Evolutionary conservation across 2,113 vertebrate species (phyloP), one percentile per base, ranked within the genome.

Genomic region (Azemiops feae): DNA sequence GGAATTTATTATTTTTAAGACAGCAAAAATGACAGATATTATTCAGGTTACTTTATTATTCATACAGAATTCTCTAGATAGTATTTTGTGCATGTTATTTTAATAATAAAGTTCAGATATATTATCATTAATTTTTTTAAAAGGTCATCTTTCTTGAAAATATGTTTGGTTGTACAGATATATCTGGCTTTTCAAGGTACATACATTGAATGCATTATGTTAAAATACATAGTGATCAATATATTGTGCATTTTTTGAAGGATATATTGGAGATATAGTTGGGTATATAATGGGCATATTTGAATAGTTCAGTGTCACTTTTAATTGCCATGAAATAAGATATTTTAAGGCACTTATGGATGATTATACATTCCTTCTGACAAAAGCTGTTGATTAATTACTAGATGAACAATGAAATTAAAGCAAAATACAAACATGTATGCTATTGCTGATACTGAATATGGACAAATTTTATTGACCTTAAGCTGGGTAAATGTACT

Each of bases 191-290:
- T 93, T 53, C 91, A 96, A 95, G 96, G 96, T 90, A 95, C 97
- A 95, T 91, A 95, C 85, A 87, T 92, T 97, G 91, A 88, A 95
- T 94, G 91, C 92, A 94, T 92, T 96, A 97, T 97, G 96, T 92
- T 97, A 98, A 97, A 97, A 97, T 97, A 97, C 96, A 95, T 94
- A 96, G 89, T 97, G 96, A 93, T 95, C 96, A 95, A 90, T 97
- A 97, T 97, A 98, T 97, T 98, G 96, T 98, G 95, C 97, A 97
- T 97, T 97, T 97, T 97, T 97, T 98, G 97, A 97, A 97, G 98
- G 97, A 98, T 97, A 98, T 98, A 98, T 98, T 98, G 97, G 96
- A 98, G 96, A 97, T 96, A 97, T 98, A 98, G 97, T 98, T 98
- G 97, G 97, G 98, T 97, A 98, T 98, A 98, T 97, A 97, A 97